Percentiles rank a stretch among this genome's conserved stretches.
These are phyloP conservation scores for Saxidomus purpurata DNA, from an alignment of 1,140 invertebrate genomes.

Conservation along the genomic window DNA sequence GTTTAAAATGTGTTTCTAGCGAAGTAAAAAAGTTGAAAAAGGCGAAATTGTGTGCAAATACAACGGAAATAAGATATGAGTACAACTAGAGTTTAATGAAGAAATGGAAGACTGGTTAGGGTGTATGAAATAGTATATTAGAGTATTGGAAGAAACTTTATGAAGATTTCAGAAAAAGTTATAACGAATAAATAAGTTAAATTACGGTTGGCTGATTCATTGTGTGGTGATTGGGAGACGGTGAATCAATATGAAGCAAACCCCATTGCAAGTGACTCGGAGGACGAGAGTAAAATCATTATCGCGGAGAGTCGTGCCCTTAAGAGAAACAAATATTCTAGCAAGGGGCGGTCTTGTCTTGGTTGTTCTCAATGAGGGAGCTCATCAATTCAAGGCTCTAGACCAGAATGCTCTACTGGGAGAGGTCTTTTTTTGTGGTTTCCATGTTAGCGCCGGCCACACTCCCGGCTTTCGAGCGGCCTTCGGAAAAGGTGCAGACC, in stretches of 20 bases:
- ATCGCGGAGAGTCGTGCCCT: conserved; percentile 37
- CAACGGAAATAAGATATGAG: conserved; percentile 34
- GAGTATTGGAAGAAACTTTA: background rate
- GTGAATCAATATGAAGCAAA: background rate
- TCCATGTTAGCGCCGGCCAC: background rate
- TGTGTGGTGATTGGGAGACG: conserved; percentile 19
- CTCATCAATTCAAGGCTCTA: background rate
- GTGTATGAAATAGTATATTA: background rate
- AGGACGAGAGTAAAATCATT: conserved; percentile 21
- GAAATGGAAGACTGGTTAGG: background rate
- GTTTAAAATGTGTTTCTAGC: background rate
- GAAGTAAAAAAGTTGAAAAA: conserved; percentile 45
- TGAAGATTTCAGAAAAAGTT: background rate
- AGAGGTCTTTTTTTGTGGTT: background rate
- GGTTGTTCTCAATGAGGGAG: background rate
- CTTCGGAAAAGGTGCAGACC: background rate
- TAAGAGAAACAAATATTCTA: background rate
- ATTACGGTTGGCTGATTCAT: conserved; percentile 17
- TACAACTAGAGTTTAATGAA: conserved; percentile 33
- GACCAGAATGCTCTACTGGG: background rate
- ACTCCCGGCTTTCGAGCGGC: background rate
- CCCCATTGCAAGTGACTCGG: conserved; percentile 24
- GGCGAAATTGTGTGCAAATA: conserved; percentile 8
- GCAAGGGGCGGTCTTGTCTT: background rate
- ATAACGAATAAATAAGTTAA: background rate